Percentiles rank a stretch among this genome's conserved stretches.
Evolutionary conservation across 37 sponge, comb jelly and placozoan species (phyloP).

Genomic region (Mnemiopsis leidyi): DNA sequence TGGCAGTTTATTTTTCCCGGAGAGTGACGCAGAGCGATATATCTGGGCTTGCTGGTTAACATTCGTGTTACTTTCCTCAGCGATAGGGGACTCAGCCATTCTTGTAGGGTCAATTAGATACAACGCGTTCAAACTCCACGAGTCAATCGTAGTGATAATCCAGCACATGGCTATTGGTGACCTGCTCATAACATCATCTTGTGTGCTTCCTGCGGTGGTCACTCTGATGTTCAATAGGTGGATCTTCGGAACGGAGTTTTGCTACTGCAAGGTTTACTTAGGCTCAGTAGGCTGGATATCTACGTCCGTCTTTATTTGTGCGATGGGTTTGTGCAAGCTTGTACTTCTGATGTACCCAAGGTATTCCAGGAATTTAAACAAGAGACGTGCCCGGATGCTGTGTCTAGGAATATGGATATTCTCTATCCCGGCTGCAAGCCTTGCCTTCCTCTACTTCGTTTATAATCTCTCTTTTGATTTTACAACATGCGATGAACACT

Average conservation of each 20-base stretch:
- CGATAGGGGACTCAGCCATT: not conserved
- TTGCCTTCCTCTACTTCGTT: not conserved
- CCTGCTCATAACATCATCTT: not conserved
- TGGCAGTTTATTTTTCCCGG: no score
- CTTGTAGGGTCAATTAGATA: not conserved
- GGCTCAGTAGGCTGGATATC: not conserved
- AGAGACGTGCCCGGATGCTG: not conserved
- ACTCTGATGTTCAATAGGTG: not conserved
- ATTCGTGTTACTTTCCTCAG: not conserved
- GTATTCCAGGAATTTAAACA: not conserved
- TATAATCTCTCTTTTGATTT: not conserved
- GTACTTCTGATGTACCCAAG: not conserved
- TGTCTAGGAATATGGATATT: not conserved
- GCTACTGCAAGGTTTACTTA: not conserved
- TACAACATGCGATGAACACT: not conserved
- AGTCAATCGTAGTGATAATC: not conserved
- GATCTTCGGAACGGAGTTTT: not conserved
- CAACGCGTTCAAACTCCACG: not conserved
- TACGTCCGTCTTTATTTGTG: not conserved
- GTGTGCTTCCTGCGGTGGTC: not conserved
- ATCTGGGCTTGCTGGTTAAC: not conserved
- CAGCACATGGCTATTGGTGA: not conserved
- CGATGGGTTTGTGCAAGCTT: not conserved
- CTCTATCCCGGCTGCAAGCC: not conserved
- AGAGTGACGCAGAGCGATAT: not conserved